Conservation (phyloP, 2,797 vertebrate genomes). For the Vireo griseus region DNA sequence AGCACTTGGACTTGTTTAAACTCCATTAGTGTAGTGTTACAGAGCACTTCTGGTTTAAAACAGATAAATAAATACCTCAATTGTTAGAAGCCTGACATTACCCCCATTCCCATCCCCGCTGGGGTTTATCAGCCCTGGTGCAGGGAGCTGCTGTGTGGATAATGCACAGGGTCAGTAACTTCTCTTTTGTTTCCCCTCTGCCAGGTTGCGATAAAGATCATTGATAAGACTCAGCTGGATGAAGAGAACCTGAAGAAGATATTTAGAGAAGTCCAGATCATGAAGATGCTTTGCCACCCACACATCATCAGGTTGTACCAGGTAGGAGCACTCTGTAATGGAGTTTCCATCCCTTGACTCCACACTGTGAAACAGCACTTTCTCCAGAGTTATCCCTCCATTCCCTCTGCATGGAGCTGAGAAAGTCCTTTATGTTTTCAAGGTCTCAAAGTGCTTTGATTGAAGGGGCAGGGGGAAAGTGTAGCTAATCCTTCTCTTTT, state of each 20-base stretch:
- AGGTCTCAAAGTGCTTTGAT: neutral
- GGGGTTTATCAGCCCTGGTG: neutral
- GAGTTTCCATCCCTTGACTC: neutral
- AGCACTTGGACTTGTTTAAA: neutral
- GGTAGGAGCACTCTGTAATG: conserved; percentile 67
- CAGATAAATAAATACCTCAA: neutral
- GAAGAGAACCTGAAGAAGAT: conserved; percentile 99
- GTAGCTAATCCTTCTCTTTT: neutral
- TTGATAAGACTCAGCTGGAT: conserved; percentile 97
- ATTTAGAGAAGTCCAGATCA: conserved; percentile 97
- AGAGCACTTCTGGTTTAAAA: neutral
- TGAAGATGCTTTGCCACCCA: conserved; percentile 98
- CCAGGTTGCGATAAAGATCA: conserved; percentile 98
- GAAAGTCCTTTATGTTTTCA: neutral
- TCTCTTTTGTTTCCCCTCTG: neutral
- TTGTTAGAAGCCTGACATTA: neutral
- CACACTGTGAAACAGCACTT: accelerated
- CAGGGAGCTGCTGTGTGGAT: neutral
- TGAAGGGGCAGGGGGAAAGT: neutral
- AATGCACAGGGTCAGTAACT: neutral
- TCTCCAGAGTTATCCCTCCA: neutral
- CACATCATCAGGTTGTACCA: conserved; percentile 98
- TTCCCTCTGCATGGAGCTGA: neutral
- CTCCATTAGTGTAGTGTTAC: neutral
- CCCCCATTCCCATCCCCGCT: neutral